Conservation (phyloP, 2,888 invertebrate species). For the Camponotus fellah region DNA sequence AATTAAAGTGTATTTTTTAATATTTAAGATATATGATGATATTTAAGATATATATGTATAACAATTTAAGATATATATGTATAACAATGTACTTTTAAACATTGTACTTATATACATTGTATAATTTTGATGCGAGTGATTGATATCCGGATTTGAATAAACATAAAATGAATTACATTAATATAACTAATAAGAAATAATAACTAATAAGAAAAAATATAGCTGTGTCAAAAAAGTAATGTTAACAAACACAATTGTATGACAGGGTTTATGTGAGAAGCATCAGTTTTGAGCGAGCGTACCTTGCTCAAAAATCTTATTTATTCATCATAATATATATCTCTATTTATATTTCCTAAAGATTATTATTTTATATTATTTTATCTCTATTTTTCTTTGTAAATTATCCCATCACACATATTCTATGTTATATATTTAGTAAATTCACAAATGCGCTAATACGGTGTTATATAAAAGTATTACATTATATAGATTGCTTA, state of each 20-base stretch:
- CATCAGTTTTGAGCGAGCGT: constrained; percentile 95
- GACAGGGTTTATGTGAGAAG: constrained; percentile 99
- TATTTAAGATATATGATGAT: constrained; percentile 2
- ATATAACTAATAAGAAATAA: no score
- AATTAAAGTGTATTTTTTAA: neutral
- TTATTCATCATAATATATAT: constrained; percentile 25
- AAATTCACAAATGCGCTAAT: constrained; percentile 25
- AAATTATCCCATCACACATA: neutral
- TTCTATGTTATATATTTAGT: neutral
- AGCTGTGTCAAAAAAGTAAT: neutral
- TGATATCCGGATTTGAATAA: no score
- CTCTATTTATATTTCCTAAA: constrained; percentile 2
- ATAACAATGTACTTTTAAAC: neutral
- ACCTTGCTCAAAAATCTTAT: constrained; percentile 64
- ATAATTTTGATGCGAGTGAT: constrained; percentile 9
- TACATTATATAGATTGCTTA: constrained; percentile 11
- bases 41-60: no score
- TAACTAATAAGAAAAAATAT: neutral
- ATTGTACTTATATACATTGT: neutral
- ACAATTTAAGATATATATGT: no score
- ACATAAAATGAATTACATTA: constrained; percentile 15
- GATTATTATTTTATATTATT: neutral
- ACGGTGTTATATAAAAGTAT: neutral
- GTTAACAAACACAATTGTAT: constrained; percentile 16
- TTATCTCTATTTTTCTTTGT: neutral